Evolutionary conservation across 1,140 invertebrate genomes (phyloP).

Genomic region (Drosophila gunungcola): DNA sequence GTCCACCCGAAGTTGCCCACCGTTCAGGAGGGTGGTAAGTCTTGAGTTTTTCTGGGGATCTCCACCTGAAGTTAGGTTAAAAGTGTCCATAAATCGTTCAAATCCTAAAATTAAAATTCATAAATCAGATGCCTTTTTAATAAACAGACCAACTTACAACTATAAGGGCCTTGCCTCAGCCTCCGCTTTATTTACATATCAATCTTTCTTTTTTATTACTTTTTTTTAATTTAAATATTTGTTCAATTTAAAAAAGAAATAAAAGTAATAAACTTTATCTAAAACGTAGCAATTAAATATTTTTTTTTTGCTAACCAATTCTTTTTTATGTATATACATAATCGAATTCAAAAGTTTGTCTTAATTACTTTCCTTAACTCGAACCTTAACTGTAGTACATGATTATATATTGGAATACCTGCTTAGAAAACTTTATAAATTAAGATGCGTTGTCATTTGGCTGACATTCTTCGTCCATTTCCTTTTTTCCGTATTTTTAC

Average conservation of each 20-base stretch:
- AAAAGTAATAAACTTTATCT: no score
- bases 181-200: no score
- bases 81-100: neutral
- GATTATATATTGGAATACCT: neutral
- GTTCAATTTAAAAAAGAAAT: no score
- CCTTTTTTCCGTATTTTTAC: slow-evolving; percentile 8
- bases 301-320: no score
- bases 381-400: neutral
- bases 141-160: no score
- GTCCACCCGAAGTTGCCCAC: slow-evolving; percentile 85
- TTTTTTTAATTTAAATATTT: no score
- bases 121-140: no score
- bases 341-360: neutral
- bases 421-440: neutral
- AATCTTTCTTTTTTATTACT: no score
- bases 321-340: no score
- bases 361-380: neutral
- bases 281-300: no score
- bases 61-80: neutral
- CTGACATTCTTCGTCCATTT: slow-evolving; percentile 10
- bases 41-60: slow-evolving; percentile 16
- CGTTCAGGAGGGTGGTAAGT: slow-evolving; percentile 87
- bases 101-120: neutral
- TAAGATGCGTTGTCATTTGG: neutral
- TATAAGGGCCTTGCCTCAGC: no score